phyloP scores from a whole-genome alignment of 2,888 invertebrate species.

The Mantis religiosa region DNA sequence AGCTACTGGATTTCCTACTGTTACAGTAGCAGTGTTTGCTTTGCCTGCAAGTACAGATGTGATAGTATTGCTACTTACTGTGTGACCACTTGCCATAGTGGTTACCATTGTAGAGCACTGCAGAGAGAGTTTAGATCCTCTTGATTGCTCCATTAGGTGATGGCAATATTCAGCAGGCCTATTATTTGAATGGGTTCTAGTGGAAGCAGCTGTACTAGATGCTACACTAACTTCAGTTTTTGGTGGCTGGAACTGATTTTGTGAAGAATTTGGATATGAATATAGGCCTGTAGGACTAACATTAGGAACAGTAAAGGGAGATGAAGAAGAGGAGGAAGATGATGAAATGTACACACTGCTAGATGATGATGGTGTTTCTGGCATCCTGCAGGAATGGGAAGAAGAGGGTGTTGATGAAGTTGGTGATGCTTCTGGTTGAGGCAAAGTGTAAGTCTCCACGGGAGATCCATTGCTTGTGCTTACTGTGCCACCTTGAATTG shows the following conservation, averaged over 20 bases:
- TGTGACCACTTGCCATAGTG: constrained; percentile 69
- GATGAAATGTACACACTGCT: constrained; percentile 21
- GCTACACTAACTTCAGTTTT: constrained; percentile 5
- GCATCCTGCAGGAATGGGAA: constrained; percentile 12
- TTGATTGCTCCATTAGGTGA: constrained; percentile 17
- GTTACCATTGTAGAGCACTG: constrained; percentile 46
- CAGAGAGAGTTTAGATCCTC: constrained; percentile 9
- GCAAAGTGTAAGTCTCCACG: constrained; percentile 18
- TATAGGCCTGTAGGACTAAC: constrained; percentile 24
- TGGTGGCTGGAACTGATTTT: constrained; percentile 10
- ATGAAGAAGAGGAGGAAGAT: constrained; percentile 26
- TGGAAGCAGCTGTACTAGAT: neutral
- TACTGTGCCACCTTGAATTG: constrained; percentile 79
- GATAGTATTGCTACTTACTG: constrained; percentile 74
- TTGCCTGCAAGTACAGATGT: constrained; percentile 74
- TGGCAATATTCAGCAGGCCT: constrained; percentile 12
- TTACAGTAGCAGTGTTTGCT: constrained; percentile 71
- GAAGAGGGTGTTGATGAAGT: constrained; percentile 17
- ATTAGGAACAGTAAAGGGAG: constrained; percentile 26
- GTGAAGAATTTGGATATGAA: constrained; percentile 14
- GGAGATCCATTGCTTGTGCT: constrained; percentile 69
- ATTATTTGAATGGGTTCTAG: neutral
- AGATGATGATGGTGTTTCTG: constrained; percentile 10
- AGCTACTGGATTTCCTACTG: constrained; percentile 60
- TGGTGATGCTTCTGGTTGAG: constrained; percentile 25